These are phyloP conservation scores for Nibea albiflora DNA, from an alignment of 2,113 vertebrate genomes.

Conservation along the genomic window DNA sequence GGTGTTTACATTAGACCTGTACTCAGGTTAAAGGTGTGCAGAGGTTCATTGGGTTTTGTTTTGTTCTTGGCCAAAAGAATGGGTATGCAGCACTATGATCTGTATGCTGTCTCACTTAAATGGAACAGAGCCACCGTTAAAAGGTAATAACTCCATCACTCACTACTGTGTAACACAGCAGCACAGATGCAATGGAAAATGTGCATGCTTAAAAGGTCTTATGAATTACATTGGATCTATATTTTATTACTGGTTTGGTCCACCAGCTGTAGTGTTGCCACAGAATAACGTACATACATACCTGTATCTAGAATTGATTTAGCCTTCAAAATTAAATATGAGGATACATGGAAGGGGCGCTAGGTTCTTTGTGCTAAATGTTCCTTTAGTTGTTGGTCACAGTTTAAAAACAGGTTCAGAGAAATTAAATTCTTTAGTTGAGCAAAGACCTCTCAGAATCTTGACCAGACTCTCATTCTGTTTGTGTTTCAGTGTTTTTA, in stretches of 20 bases:
- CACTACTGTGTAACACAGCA: neutral
- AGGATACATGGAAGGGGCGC: neutral
- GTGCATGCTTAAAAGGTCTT: too few relatives aligned
- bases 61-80: neutral
- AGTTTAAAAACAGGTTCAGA: neutral
- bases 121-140: too few relatives aligned
- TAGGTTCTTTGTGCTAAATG: neutral
- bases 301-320: neutral
- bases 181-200: too few relatives aligned
- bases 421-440: neutral
- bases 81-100: too few relatives aligned
- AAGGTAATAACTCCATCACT: neutral
- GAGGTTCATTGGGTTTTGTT: neutral
- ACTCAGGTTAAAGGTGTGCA: neutral
- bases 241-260: too few relatives aligned
- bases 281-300: too few relatives aligned
- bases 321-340: neutral
- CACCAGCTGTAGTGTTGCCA: too few relatives aligned
- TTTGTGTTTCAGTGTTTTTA: slow-evolving; percentile 55
- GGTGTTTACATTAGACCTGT: neutral
- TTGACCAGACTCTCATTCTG: neutral
- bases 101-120: too few relatives aligned
- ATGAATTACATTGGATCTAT: too few relatives aligned
- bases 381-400: neutral
- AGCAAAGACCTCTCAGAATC: neutral